These are phyloP conservation scores for Callinectes sapidus DNA, from an alignment of 2,888 invertebrate species.

Conservation along the genomic window DNA sequence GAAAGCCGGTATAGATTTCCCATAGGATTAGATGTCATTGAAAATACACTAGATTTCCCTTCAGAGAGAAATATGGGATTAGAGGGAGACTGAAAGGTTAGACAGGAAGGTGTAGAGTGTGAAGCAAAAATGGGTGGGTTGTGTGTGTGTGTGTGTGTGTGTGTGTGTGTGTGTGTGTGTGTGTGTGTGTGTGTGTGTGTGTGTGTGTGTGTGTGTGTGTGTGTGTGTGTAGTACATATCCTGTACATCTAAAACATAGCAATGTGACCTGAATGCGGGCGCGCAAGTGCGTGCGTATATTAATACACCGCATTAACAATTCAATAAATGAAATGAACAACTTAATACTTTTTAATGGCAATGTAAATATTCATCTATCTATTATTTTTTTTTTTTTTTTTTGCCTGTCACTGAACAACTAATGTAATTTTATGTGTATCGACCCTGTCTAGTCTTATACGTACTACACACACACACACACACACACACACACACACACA, in stretches of 20 bases:
- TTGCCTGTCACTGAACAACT: neutral
- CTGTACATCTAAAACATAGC: too few species aligned
- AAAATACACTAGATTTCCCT: too few species aligned
- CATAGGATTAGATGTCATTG: too few species aligned
- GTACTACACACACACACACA: neutral
- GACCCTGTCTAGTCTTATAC: neutral
- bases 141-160: too few species aligned
- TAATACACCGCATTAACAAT: neutral
- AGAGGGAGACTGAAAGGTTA: too few species aligned
- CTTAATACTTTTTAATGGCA: neutral
- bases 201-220: conserved; percentile 25
- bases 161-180: conserved; percentile 20
- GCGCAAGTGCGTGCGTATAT: neutral
- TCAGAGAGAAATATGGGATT: too few species aligned
- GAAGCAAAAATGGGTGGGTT: too few species aligned
- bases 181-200: conserved; percentile 25
- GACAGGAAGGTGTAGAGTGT: too few species aligned
- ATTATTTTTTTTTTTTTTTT: too few species aligned
- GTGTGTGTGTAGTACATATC: neutral
- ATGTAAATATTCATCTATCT: too few species aligned
- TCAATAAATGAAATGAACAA: neutral
- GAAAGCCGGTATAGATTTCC: too few species aligned
- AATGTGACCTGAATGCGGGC: neutral
- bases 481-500: neutral
- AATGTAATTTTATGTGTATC: neutral